phyloP scores from a whole-genome alignment of 92 coral and sea anemone genomes.

The Nematostella vectensis region DNA sequence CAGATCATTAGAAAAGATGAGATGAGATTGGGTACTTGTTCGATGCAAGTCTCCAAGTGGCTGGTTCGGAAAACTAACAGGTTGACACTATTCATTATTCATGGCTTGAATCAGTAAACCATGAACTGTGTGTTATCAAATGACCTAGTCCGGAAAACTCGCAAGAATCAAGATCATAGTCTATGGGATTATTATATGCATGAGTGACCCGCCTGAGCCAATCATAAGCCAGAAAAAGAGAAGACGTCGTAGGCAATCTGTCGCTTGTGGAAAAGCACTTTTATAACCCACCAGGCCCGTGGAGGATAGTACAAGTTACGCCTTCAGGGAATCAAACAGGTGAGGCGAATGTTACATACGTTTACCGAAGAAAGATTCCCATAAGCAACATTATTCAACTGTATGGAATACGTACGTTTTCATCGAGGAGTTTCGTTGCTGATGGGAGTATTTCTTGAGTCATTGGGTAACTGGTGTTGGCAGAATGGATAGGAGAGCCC shows the following conservation, averaged over 20 bases:
- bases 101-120: conserved; percentile 10
- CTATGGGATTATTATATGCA: conserved; percentile 11
- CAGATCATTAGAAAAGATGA: conserved; percentile 87
- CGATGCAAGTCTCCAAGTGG: conserved; percentile 12
- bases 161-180: conserved; percentile 14
- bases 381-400: no score
- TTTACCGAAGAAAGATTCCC: no score
- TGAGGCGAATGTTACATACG: no score
- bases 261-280: conserved; percentile 15
- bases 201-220: conserved; percentile 30
- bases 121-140: conserved; percentile 26
- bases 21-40: conserved; percentile 38
- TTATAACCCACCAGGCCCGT: conserved; percentile 23
- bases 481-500: no score
- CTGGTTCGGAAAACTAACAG: conserved; percentile 11
- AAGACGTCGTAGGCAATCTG: conserved; percentile 19
- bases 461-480: no score
- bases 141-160: conserved; percentile 29
- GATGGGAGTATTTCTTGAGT: no score
- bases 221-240: conserved; percentile 11
- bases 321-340: conserved; percentile 1
- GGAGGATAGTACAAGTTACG: conserved; percentile 12
- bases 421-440: no score
- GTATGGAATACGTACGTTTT: no score
- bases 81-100: conserved; percentile 10